Conservation (phyloP, 2,888 invertebrate genomes). For the Coleophora deauratella region DNA sequence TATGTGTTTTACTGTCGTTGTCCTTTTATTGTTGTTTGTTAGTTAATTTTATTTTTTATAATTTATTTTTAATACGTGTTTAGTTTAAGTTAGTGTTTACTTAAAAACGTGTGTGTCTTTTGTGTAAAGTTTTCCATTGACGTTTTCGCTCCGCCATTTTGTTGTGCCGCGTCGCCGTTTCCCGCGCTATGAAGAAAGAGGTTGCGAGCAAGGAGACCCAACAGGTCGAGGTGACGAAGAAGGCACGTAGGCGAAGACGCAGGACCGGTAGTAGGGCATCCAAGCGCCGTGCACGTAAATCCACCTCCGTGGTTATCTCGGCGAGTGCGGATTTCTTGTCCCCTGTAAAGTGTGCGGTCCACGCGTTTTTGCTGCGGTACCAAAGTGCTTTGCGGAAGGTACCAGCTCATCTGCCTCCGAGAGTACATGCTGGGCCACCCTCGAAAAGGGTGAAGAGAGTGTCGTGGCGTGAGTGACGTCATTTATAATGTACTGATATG, state of each 20-base stretch:
- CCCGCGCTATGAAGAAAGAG: conserved; percentile 17
- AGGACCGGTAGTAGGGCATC: conserved; percentile 42
- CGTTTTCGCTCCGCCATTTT: conserved; percentile 45
- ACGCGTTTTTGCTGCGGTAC: conserved; percentile 52
- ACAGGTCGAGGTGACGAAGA: conserved; percentile 34
- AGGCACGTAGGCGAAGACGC: conserved; percentile 37
- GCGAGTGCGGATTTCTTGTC: conserved; percentile 22
- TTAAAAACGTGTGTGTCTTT: conserved; percentile 10
- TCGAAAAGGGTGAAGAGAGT: conserved; percentile 60
- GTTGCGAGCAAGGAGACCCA: conserved; percentile 47
- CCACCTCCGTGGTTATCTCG: conserved; percentile 19
- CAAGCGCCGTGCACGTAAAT: conserved; percentile 38
- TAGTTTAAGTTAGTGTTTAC: conserved; percentile 10
- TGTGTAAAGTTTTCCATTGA: conserved; percentile 22
- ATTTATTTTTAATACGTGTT: conserved; percentile 16
- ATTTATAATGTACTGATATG: background rate
- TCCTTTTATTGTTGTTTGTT: conserved; percentile 21
- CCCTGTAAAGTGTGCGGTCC: conserved; percentile 57
- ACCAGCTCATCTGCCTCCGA: conserved; percentile 54
- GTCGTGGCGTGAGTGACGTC: conserved; percentile 59
- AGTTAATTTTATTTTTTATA: conserved; percentile 16
- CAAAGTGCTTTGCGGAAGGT: conserved; percentile 55
- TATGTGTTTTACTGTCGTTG: conserved; percentile 8
- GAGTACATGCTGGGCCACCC: conserved; percentile 53
- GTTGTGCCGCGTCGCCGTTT: conserved; percentile 25